Base-by-base conservation (phyloP, 2,888 invertebrate species). In the Scaptomyza flava region DNA sequence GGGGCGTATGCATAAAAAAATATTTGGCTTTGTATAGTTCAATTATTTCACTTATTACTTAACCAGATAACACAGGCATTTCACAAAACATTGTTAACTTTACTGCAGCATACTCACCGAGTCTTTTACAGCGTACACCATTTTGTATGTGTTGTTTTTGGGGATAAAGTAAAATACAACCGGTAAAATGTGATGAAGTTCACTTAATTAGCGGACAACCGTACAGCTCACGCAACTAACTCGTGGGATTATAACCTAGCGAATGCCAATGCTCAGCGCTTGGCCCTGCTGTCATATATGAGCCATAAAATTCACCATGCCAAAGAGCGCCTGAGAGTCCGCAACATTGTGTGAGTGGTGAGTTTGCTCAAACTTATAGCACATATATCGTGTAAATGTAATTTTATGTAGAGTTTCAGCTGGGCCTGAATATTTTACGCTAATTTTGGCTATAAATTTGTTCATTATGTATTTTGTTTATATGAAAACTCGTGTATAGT, bases 61-160 rank as follows among this genome's bases (percentile, higher is more conserved):
- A 77, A 76, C 60, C 45, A 53, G 52, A 43, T 65, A 36, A 27
- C 33, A 42, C 20, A 14, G 34, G 14, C 48, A 66, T 57, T 41
- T 20, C 48, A 41, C 20, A 34, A 30, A 38, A 17, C 34, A 11
- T 43, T 6, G 2, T 53, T 33, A 23, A 46, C 45, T 47, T 41
- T 33, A 2, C 14, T 11, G 17, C 8, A 45, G 17, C 17, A 34
- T 66, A 80, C 91, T 89, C 81, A 91, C 91, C 87, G 77, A 76
- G 81, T 76, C 86, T 77, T 90, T 90, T 20, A 91, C 89, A 59
- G 81, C 61, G 79, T 91, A 89, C 78, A 91, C 91, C 90, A 91
- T 91, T 87, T 89, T 90, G 65, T 53, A 20, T 46, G 1, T 60
- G 41, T 57, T 48, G 23, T 53, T 61, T 57, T 58, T 57, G 45